These are phyloP conservation scores for Ditula angustiorana DNA, from an alignment of 2,888 invertebrate species.

Conservation along the genomic window DNA sequence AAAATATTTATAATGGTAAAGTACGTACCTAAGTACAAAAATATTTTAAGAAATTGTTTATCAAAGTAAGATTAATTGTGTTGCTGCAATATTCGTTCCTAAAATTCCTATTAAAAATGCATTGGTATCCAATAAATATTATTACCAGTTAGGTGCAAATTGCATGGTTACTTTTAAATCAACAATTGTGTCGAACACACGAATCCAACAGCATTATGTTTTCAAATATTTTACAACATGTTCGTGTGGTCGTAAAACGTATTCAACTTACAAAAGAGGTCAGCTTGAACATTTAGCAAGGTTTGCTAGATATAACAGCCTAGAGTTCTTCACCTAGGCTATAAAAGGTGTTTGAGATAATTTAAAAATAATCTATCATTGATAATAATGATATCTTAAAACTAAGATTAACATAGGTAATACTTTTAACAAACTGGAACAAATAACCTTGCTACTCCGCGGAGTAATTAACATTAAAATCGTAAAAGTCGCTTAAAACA, in stretches of 20 bases:
- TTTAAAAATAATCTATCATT: neutral
- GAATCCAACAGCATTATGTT: slow-evolving; percentile 54
- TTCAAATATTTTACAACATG: slow-evolving; percentile 69
- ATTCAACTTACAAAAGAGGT: slow-evolving; percentile 70
- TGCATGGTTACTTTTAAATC: slow-evolving; percentile 40
- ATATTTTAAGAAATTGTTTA: too few relatives aligned
- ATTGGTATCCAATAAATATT: too few relatives aligned
- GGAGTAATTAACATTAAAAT: too few relatives aligned
- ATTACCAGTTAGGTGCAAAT: slow-evolving; percentile 1
- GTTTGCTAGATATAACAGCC: slow-evolving; percentile 42
- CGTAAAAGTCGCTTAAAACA: too few relatives aligned
- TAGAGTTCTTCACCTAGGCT: neutral
- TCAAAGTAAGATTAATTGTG: too few relatives aligned
- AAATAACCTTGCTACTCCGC: too few relatives aligned
- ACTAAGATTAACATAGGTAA: too few relatives aligned
- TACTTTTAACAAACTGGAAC: too few relatives aligned
- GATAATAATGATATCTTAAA: neutral
- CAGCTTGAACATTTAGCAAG: slow-evolving; percentile 59
- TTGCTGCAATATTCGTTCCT: too few relatives aligned
- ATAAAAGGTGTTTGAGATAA: neutral
- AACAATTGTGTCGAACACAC: slow-evolving; percentile 30
- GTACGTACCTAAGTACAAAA: too few relatives aligned
- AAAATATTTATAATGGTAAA: too few relatives aligned
- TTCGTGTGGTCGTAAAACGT: slow-evolving; percentile 74
- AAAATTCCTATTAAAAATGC: too few relatives aligned